Evolutionary conservation across 2,797 vertebrate species (phyloP).

Genomic region (Tachyglossus aculeatus): DNA sequence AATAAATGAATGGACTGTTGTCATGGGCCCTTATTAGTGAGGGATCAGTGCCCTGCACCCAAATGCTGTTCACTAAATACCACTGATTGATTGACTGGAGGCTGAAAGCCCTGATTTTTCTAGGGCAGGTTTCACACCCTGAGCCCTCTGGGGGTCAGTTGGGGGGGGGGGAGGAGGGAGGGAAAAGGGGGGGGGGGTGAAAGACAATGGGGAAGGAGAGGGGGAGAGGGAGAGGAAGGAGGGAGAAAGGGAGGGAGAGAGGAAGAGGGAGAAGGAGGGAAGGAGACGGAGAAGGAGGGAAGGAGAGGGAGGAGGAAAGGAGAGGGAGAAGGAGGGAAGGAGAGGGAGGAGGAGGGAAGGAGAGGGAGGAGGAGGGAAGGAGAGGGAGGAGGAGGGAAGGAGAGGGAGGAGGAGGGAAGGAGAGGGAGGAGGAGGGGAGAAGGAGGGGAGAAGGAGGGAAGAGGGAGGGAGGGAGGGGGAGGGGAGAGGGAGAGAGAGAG

Average conservation of each 20-base stretch:
- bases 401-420: neutral
- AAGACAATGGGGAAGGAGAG: fast-evolving
- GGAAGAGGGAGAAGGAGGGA: neutral
- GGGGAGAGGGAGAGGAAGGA: neutral
- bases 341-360: neutral
- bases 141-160: too few species aligned
- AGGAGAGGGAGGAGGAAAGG: neutral
- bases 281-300: neutral
- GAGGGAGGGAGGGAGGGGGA: neutral
- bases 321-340: neutral
- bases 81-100: too few species aligned
- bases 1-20: too few species aligned
- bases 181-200: fast-evolving
- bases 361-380: too few species aligned
- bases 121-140: too few species aligned
- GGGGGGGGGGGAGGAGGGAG: too few species aligned
- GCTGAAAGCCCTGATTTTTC: too few species aligned
- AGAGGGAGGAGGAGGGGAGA: neutral
- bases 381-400: too few species aligned
- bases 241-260: neutral
- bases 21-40: too few species aligned
- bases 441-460: neutral
- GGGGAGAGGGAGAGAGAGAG: neutral
- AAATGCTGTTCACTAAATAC: too few species aligned
- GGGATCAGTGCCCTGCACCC: too few species aligned